phyloP scores from a whole-genome alignment of 1,140 invertebrate genomes.

The Bombus superbus region DNA sequence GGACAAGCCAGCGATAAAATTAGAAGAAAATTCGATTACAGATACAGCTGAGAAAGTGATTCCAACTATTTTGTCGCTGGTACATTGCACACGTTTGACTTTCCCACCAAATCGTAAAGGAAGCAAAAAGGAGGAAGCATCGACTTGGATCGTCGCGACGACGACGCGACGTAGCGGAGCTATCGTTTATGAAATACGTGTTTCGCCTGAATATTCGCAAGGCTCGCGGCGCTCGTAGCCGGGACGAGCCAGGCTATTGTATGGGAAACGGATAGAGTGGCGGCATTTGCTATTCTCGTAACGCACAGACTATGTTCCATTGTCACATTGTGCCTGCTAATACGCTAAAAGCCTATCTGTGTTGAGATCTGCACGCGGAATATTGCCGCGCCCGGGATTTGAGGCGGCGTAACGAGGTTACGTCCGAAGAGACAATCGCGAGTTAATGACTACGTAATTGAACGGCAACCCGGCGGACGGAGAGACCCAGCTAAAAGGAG shows the following conservation, averaged over 20 bases:
- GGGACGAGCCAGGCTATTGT: slow-evolving; percentile 61
- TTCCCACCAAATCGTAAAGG: slow-evolving; percentile 37
- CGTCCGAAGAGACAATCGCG: slow-evolving; percentile 79
- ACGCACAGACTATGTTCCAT: slow-evolving; percentile 76
- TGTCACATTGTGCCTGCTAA: slow-evolving; percentile 81
- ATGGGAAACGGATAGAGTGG: slow-evolving; percentile 79
- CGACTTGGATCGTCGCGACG: slow-evolving; percentile 16
- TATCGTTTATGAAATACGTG: slow-evolving; percentile 77
- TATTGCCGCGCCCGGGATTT: slow-evolving; percentile 78
- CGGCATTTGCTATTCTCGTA: slow-evolving; percentile 80
- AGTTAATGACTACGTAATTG: slow-evolving; percentile 81
- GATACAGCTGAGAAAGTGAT: too few relatives aligned
- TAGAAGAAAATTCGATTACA: too few relatives aligned
- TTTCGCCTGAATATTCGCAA: slow-evolving; percentile 71
- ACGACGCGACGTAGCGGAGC: slow-evolving; percentile 38
- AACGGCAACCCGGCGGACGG: slow-evolving; percentile 64
- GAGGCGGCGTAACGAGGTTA: slow-evolving; percentile 81
- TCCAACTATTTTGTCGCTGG: too few relatives aligned
- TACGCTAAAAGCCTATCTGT: slow-evolving; percentile 83
- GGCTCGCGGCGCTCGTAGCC: slow-evolving; percentile 50
- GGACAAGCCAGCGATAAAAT: too few relatives aligned
- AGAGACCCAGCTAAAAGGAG: slow-evolving; percentile 44
- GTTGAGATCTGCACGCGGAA: slow-evolving; percentile 79
- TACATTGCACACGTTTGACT: background rate
- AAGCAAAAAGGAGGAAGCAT: background rate